A percentile compares a stretch with the other conserved stretches of the same genome.
Conservation (phyloP, 2,797 vertebrate genomes). For the Smutsia temminckii region DNA sequence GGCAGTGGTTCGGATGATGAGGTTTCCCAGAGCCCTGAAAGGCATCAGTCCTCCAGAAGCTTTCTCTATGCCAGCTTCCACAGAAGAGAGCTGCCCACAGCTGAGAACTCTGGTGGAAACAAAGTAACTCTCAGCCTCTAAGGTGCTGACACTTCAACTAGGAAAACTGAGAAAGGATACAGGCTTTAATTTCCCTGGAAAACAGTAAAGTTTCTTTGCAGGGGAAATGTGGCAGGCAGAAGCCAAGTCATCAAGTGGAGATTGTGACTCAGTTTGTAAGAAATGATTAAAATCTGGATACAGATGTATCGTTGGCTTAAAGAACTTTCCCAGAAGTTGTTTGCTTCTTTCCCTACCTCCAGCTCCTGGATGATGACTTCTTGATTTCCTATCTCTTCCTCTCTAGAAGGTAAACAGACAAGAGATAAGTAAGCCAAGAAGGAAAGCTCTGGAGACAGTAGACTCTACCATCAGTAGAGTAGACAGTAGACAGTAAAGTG, state of each 20-base stretch:
- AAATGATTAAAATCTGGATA: constrained; percentile 50
- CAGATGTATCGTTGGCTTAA: not conserved
- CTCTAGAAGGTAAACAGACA: constrained; percentile 79
- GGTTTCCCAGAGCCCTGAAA: constrained; percentile 53
- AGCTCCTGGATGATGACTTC: constrained; percentile 77
- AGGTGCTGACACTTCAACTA: constrained; percentile 64
- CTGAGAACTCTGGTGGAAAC: constrained; percentile 46
- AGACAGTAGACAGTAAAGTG: not conserved
- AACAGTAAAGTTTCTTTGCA: constrained; percentile 26
- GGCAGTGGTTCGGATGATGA: constrained; percentile 42
- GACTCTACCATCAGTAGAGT: not conserved
- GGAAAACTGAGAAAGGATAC: constrained; percentile 33
- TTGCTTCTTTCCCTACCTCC: constrained; percentile 78
- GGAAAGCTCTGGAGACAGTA: not conserved
- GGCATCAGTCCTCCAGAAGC: constrained; percentile 43
- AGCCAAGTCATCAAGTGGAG: constrained; percentile 9
- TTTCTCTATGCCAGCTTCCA: constrained; percentile 61
- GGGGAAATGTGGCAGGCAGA: constrained; percentile 26
- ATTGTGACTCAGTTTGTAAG: constrained; percentile 7
- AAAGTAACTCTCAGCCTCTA: constrained; percentile 40
- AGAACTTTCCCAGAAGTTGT: constrained; percentile 7
- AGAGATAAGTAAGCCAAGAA: not conserved
- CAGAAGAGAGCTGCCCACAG: not conserved
- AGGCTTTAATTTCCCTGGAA: constrained; percentile 43
- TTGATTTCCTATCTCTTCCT: constrained; percentile 75